Percentiles rank a stretch among this genome's conserved stretches.
Conservation (phyloP, 2,797 vertebrate species). For the Malacoctenus gilli region DNA sequence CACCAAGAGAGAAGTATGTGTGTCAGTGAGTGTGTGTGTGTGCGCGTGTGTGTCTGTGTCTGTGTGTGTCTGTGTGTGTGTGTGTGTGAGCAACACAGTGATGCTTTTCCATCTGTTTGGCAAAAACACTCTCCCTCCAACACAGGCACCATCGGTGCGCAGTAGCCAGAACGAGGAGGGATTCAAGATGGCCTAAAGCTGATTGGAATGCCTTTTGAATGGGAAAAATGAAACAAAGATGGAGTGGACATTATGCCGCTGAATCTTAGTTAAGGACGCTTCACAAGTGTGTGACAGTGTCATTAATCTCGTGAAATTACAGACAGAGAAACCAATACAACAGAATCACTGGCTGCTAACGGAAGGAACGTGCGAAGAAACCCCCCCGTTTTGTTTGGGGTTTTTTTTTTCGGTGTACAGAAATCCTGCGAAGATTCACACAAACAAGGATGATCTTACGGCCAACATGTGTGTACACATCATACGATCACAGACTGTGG, state of each 20-base stretch:
- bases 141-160: constrained; percentile 61
- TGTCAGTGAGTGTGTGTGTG: constrained; percentile 14
- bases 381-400: no score
- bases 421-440: constrained; percentile 21
- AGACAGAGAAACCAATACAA: constrained; percentile 74
- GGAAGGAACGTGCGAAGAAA: constrained; percentile 41
- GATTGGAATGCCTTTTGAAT: constrained; percentile 77
- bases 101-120: constrained; percentile 82
- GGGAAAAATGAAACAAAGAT: constrained; percentile 75
- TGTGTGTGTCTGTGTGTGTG: constrained; percentile 44
- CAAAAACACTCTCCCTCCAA: constrained; percentile 71
- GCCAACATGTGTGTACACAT: constrained; percentile 5
- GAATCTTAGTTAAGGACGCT: constrained; percentile 81
- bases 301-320: constrained; percentile 79
- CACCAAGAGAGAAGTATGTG: constrained; percentile 67
- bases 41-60: no score
- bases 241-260: constrained; percentile 79
- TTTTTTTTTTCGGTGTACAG: constrained; percentile 8
- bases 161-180: constrained; percentile 73
- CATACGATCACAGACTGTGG: neutral
- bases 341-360: constrained; percentile 58
- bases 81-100: constrained; percentile 73
- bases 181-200: constrained; percentile 80
- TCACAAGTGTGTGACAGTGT: constrained; percentile 76
- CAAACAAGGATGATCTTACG: constrained; percentile 1